Evolutionary conservation across 2,888 invertebrate species (phyloP), one percentile per base, ranked within the genome.

Genomic region (Drosophila aldrichi): DNA sequence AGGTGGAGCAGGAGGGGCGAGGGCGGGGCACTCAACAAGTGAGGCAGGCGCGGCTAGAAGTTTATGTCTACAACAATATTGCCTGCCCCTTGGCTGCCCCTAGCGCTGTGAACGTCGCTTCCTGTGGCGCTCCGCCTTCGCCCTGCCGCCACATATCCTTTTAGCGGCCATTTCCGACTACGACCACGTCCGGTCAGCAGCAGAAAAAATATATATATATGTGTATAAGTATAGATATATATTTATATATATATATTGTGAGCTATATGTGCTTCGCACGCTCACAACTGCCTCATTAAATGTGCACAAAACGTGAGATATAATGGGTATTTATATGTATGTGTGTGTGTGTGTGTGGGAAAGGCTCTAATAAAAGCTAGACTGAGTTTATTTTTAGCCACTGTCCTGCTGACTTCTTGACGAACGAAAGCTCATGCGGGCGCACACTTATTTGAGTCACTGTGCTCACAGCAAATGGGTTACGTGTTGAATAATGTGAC

Each of bases 101-200:
- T 66, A 36, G 52, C 54, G 59, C 52, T 49, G 25, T 9, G 67
- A 60, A 49, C 34, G 56, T 6, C n/a, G 52, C 32, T 46, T 36
- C 54, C 46, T 29, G 46, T 44, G 6, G 22, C 52, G 20, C 32
- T n/a, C 49, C 34, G 22, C n/a, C 16, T 25, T 18, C 48, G 32
- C 62, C 10, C 34, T 38, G 20, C 55, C 32, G 49, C 32, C 51
- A 57, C 82, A 78, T 73, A 83, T 88, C 77, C 89, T 76, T 86
- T 87, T 80, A 83, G 66, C 84, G 73, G 69, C 77, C 80, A 84
- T 80, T 89, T 89, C 88, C 86, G 88, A 74, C 89, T 72, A 74
- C 88, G 70, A 62, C 69, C 74, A 87, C 76, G 59, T 86, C 89
- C 89, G 86, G 88, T 80, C 84, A 74, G 71, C 52, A 70, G 64